phyloP scores from a whole-genome alignment of 2,888 invertebrate species.

The Perdita meconis region DNA sequence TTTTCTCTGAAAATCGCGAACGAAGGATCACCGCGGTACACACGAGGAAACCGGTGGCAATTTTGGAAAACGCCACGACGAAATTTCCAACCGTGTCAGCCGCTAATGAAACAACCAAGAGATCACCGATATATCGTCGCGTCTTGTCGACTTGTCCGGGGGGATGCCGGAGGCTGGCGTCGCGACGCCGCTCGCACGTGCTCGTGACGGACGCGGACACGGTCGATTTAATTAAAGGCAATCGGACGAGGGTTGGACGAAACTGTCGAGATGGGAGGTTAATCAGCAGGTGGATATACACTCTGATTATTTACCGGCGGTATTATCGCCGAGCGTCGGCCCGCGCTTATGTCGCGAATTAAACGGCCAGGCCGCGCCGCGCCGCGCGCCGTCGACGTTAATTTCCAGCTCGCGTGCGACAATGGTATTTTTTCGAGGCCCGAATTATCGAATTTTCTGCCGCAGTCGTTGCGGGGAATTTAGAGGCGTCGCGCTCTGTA shows the following conservation, averaged over 20 bases:
- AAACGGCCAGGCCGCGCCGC: conserved; percentile 20
- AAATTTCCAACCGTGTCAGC: conserved; percentile 17
- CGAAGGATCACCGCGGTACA: neutral
- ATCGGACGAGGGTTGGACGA: conserved; percentile 53
- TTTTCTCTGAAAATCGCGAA: neutral
- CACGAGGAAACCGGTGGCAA: neutral
- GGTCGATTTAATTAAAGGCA: conserved; percentile 71
- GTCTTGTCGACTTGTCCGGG: conserved; percentile 49
- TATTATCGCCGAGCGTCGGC: conserved; percentile 43
- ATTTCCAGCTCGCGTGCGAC: conserved; percentile 47
- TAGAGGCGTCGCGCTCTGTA: conserved; percentile 2
- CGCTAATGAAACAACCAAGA: conserved; percentile 53
- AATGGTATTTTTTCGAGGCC: conserved; percentile 36
- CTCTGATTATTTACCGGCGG: conserved; percentile 44
- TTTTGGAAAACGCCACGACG: neutral
- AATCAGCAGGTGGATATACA: conserved; percentile 44
- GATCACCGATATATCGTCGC: conserved; percentile 33
- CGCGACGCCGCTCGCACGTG: conserved; percentile 59
- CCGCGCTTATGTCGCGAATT: conserved; percentile 32
- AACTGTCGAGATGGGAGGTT: conserved; percentile 41
- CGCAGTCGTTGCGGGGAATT: conserved; percentile 8
- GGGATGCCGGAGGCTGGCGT: conserved; percentile 32
- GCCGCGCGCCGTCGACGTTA: conserved; percentile 18
- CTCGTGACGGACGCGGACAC: conserved; percentile 62
- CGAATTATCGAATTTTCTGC: conserved; percentile 54